Conservation (phyloP, 2,888 invertebrate genomes). For the Pristionchus fissidentatus region DNA sequence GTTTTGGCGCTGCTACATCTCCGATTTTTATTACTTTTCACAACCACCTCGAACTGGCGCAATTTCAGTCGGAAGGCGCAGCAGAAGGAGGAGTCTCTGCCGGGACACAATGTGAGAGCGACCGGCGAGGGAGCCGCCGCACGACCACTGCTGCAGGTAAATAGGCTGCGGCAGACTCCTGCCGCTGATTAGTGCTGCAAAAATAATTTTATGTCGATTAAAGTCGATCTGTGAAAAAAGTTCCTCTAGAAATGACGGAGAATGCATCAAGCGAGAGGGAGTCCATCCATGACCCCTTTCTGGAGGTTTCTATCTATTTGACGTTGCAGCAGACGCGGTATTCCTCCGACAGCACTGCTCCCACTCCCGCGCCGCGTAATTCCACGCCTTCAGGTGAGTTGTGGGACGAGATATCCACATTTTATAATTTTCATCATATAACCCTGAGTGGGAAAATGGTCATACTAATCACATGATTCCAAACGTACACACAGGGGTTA, state of each 20-base stretch:
- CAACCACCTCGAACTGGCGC: too few species aligned
- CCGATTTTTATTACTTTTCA: too few species aligned
- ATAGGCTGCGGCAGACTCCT: background rate
- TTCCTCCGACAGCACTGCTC: background rate
- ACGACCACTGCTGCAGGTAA: conserved; percentile 44
- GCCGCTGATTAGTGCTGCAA: background rate
- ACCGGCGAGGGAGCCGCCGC: background rate
- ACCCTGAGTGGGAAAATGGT: too few species aligned
- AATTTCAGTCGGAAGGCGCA: background rate
- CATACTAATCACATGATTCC: too few species aligned
- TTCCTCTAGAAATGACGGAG: background rate
- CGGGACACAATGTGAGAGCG: conserved; percentile 27
- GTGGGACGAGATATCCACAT: background rate
- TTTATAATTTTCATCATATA: too few species aligned
- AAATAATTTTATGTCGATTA: background rate
- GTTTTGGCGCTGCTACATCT: background rate
- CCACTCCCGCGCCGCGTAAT: conserved; percentile 43
- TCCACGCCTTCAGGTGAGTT: background rate
- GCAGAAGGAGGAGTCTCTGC: conserved; percentile 28
- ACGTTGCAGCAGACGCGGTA: conserved; percentile 15
- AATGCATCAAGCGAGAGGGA: background rate
- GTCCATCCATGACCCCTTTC: too few species aligned
- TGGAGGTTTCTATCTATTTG: too few species aligned
- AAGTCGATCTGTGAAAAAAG: background rate
- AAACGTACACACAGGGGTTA: too few species aligned